Conservation (phyloP, 2,113 vertebrate genomes). For the Tragelaphus scriptus region DNA sequence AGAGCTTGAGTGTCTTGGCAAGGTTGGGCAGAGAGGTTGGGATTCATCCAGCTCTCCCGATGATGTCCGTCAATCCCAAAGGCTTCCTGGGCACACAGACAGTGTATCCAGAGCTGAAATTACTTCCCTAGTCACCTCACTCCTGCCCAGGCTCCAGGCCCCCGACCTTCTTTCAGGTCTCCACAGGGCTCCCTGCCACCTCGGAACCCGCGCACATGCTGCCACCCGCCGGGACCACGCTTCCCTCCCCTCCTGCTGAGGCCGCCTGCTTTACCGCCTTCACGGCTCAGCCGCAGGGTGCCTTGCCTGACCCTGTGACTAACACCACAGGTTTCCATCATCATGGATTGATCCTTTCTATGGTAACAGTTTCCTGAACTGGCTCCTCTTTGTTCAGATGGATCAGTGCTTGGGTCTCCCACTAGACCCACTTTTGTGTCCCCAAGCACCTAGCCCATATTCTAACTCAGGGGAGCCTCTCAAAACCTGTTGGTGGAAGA, state of each 20-base stretch:
- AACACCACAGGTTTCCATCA: background rate
- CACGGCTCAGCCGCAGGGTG: background rate
- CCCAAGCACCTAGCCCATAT: background rate
- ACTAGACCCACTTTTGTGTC: background rate
- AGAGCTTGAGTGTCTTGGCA: background rate
- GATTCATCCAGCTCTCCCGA: background rate
- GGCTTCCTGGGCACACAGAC: background rate
- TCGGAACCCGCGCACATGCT: fast-evolving
- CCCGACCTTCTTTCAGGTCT: background rate
- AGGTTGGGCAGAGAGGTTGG: too few relatives aligned
- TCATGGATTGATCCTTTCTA: background rate
- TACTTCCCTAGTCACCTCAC: background rate
- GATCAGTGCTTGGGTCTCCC: background rate
- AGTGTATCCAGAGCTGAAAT: background rate
- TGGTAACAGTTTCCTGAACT: background rate
- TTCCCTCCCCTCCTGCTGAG: background rate
- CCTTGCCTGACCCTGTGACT: background rate
- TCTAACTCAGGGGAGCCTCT: background rate
- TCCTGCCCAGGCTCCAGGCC: background rate
- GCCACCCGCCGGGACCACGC: background rate
- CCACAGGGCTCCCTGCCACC: background rate
- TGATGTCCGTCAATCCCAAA: background rate
- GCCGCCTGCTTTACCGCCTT: background rate
- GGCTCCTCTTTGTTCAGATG: background rate
- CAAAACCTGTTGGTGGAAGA: background rate